These are phyloP conservation scores for Enteromius trimaculatus DNA, from an alignment of 2,797 vertebrate genomes.

Conservation along the genomic window DNA sequence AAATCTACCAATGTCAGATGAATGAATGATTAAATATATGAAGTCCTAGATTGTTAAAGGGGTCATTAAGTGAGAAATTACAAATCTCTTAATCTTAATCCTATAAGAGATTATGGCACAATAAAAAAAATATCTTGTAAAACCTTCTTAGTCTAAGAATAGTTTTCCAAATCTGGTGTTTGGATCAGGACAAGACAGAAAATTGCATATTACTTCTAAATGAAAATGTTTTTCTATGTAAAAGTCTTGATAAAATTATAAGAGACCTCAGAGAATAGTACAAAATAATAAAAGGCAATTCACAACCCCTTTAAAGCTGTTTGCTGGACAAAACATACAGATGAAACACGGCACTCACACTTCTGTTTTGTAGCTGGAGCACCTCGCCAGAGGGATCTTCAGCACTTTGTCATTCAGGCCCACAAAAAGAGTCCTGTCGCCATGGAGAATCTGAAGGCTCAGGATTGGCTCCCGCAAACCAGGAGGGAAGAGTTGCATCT, in stretches of 20 bases:
- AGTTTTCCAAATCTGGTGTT: neutral
- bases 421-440: slow-evolving; percentile 91
- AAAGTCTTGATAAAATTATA: neutral
- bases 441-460: slow-evolving; percentile 94
- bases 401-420: slow-evolving; percentile 89
- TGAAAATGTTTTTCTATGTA: neutral
- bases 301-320: neutral
- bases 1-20: neutral
- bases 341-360: slow-evolving; percentile 78
- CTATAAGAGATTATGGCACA: neutral
- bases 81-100: neutral
- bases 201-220: neutral
- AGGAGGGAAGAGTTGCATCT: slow-evolving; percentile 90
- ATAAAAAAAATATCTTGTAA: no score
- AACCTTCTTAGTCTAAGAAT: neutral
- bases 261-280: neutral
- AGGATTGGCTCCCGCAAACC: slow-evolving; percentile 88
- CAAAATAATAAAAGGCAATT: neutral
- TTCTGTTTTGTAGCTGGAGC: slow-evolving; percentile 87
- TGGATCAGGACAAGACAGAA: neutral
- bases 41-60: neutral
- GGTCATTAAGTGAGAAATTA: neutral
- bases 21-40: neutral
- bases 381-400: slow-evolving; percentile 93
- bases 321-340: neutral